These are phyloP conservation scores for Stomatorhinus walkeri DNA, from an alignment of 2,797 vertebrate species.

Conservation along the genomic window DNA sequence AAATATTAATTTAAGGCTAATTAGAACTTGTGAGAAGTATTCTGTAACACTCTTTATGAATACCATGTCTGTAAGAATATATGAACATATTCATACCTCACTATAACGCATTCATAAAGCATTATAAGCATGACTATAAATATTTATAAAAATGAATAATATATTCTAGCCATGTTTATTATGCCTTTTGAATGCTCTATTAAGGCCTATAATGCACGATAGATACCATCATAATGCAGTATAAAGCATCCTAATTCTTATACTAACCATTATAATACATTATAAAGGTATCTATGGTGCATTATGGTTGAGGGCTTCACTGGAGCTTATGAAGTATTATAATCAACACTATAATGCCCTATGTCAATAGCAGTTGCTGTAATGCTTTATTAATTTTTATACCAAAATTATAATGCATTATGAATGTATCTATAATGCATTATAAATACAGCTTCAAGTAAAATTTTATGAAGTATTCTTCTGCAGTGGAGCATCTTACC, in stretches of 20 bases:
- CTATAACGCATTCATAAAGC: neutral
- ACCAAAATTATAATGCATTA: neutral
- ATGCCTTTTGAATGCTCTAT: neutral
- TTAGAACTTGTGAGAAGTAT: neutral
- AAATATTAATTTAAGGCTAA: neutral
- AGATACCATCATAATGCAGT: neutral
- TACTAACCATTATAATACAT: neutral
- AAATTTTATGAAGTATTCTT: neutral
- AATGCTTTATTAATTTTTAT: neutral
- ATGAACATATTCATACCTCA: neutral
- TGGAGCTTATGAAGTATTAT: neutral
- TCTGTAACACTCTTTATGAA: neutral
- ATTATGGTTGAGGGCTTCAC: neutral
- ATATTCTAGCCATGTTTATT: neutral
- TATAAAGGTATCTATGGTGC: neutral
- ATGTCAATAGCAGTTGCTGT: neutral
- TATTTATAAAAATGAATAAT: neutral
- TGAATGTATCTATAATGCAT: neutral
- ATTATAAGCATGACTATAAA: neutral
- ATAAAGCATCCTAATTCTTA: neutral
- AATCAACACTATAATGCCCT: neutral
- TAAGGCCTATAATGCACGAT: neutral
- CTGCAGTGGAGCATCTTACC: conserved; percentile 48
- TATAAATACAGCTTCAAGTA: neutral
- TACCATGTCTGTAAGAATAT: neutral